Evolutionary conservation across 2,797 vertebrate species (phyloP).

Genomic region (Danio choprae): DNA sequence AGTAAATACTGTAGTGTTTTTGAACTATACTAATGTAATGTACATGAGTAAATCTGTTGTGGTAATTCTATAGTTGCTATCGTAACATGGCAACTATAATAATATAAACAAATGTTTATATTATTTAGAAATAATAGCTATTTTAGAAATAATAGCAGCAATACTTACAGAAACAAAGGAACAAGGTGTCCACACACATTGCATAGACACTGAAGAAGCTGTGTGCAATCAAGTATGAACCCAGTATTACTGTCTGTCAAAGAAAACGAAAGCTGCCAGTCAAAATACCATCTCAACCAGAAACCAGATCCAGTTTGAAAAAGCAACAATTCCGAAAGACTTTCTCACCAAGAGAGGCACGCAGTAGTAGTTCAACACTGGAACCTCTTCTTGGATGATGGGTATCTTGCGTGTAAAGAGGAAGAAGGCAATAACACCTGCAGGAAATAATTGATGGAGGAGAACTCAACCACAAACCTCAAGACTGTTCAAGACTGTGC

Average conservation of each 20-base stretch:
- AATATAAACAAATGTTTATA: no score
- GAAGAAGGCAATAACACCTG: conserved; percentile 86
- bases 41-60: no score
- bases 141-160: neutral
- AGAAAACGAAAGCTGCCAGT: conserved; percentile 37
- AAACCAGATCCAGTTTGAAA: neutral
- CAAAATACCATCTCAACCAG: neutral
- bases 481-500: neutral
- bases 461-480: conserved; percentile 2
- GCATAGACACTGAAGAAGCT: conserved; percentile 94
- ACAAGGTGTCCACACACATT: conserved; percentile 93
- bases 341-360: conserved; percentile 87
- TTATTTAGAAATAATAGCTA: no score
- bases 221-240: conserved; percentile 89
- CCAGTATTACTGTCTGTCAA: conserved; percentile 83
- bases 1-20: no score
- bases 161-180: conserved; percentile 95
- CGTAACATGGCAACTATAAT: no score
- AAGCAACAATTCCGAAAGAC: neutral
- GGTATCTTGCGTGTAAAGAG: conserved; percentile 86
- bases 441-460: conserved; percentile 42
- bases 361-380: conserved; percentile 88
- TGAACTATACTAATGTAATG: no score
- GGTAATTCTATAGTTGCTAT: no score
- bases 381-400: conserved; percentile 80